Percentiles rank a stretch among this genome's conserved stretches.
These are phyloP conservation scores for Chesias legatella DNA, from an alignment of 2,888 invertebrate species.

Conservation along the genomic window DNA sequence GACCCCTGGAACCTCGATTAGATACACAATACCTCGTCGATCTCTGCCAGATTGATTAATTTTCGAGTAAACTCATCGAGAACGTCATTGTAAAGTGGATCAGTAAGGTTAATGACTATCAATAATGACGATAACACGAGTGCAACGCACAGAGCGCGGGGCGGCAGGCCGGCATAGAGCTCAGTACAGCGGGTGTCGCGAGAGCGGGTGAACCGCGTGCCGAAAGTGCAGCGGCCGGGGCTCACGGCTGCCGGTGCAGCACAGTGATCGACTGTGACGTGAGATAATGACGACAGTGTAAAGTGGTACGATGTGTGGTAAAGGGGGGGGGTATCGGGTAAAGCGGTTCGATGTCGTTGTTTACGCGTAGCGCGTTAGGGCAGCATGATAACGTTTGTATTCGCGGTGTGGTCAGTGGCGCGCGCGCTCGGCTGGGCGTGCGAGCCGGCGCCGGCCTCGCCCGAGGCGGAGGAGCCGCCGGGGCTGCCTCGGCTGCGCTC, in stretches of 20 bases:
- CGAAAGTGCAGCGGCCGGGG: conserved; percentile 46
- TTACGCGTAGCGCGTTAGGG: conserved; percentile 58
- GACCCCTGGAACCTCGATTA: conserved; percentile 7
- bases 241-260: conserved; percentile 37
- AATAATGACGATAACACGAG: conserved; percentile 66
- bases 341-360: conserved; percentile 48
- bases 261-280: conserved; percentile 38
- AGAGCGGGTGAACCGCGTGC: conserved; percentile 59
- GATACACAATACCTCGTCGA: conserved; percentile 31
- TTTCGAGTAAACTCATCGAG: conserved; percentile 36
- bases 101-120: conserved; percentile 50
- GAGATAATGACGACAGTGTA: conserved; percentile 40
- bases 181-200: conserved; percentile 62
- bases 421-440: conserved; percentile 78
- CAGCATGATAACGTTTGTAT: conserved; percentile 82
- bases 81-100: conserved; percentile 35
- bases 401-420: conserved; percentile 82
- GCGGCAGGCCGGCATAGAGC: conserved; percentile 45
- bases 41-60: conserved; percentile 31
- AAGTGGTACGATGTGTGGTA: conserved; percentile 54
- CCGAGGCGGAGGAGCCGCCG: conserved; percentile 65
- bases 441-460: conserved; percentile 50
- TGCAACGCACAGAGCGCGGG: conserved; percentile 53
- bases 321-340: conserved; percentile 46
- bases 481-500: conserved; percentile 70